phyloP scores from a whole-genome alignment of 2,113 vertebrate species.

The Heliornis fulica region DNA sequence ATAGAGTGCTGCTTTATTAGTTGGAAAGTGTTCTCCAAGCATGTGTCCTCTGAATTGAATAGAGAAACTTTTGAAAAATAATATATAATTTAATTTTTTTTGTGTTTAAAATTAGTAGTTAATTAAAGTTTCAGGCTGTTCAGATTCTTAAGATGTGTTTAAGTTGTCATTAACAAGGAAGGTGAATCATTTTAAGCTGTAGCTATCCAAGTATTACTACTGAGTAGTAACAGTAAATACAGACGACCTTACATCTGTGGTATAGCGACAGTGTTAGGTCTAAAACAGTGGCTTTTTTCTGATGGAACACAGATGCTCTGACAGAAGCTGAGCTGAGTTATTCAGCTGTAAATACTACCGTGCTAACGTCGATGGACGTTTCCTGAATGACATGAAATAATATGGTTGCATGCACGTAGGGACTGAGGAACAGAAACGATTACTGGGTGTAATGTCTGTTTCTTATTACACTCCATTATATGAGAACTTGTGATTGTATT shows the following conservation, averaged over 20 bases:
- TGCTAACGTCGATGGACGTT: neutral
- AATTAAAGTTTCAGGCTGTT: neutral
- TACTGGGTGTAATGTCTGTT: neutral
- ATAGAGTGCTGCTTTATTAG: neutral
- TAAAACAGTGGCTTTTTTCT: neutral
- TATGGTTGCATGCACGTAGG: neutral
- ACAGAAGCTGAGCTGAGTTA: neutral
- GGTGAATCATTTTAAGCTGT: neutral
- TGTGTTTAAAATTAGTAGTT: neutral
- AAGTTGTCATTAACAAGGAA: neutral
- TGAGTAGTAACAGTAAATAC: neutral
- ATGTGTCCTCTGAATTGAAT: neutral
- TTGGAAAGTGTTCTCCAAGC: neutral
- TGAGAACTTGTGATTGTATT: neutral
- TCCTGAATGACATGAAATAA: neutral
- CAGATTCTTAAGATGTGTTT: neutral
- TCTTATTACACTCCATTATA: neutral
- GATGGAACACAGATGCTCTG: neutral
- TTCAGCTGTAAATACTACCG: neutral
- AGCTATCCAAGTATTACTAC: neutral
- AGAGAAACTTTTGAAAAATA: neutral
- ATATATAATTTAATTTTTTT: no score
- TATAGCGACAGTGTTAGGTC: neutral
- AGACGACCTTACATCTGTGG: neutral
- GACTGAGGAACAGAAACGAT: neutral